A percentile compares a stretch with the other conserved stretches of the same genome.
These are phyloP conservation scores for Smutsia gigantea DNA, from an alignment of 2,797 vertebrate species.

Conservation along the genomic window DNA sequence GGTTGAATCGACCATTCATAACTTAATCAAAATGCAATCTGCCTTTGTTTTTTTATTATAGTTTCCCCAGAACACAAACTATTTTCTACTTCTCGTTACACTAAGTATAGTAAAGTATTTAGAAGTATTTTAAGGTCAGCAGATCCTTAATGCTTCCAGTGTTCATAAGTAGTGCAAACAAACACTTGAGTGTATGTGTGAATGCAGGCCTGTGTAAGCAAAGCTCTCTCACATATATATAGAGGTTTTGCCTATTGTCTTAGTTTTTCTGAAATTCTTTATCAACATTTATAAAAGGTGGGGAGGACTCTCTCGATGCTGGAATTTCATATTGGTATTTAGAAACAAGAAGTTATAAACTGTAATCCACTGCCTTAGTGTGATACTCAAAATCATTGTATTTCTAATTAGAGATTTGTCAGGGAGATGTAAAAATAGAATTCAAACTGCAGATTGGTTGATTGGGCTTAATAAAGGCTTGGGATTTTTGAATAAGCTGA, in stretches of 20 bases:
- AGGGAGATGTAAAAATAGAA: not conserved
- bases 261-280: constrained; percentile 44
- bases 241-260: constrained; percentile 52
- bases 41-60: not conserved
- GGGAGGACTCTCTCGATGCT: not conserved
- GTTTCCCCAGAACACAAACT: not conserved
- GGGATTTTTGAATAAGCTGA: not conserved
- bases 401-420: constrained; percentile 56
- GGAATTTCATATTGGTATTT: constrained; percentile 41
- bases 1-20: not conserved
- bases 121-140: constrained; percentile 65
- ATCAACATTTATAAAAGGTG: constrained; percentile 20
- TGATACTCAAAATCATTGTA: not conserved
- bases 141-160: not conserved
- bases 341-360: constrained; percentile 40
- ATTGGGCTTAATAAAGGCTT: not conserved
- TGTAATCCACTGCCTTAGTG: constrained; percentile 31
- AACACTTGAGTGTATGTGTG: not conserved
- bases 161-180: constrained; percentile 67
- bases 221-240: not conserved
- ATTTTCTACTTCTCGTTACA: constrained; percentile 63
- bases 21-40: not conserved
- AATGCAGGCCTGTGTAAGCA: not conserved
- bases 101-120: constrained; percentile 57
- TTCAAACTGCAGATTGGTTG: not conserved